Evolutionary conservation across 2,113 vertebrate species (phyloP).

Genomic region (Thunnus thynnus): DNA sequence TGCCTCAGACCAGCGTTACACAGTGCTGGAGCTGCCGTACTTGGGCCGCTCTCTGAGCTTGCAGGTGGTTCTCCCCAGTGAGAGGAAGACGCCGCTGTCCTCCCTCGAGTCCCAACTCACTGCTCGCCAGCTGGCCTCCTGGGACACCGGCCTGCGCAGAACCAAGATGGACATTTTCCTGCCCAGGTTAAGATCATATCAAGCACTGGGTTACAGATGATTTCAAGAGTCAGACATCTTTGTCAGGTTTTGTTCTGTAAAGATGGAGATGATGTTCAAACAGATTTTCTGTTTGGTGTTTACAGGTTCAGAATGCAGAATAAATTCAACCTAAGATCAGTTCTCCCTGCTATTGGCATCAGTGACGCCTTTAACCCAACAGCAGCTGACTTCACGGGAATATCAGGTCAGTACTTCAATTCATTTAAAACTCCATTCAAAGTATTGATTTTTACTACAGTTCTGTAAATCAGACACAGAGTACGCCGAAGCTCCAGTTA

Average conservation of each 20-base stretch:
- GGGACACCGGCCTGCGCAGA: conserved; percentile 87
- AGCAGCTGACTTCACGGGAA: conserved; percentile 91
- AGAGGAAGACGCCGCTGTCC: conserved; percentile 84
- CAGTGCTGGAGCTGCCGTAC: conserved; percentile 88
- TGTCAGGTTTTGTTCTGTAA: background rate
- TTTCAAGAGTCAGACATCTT: background rate
- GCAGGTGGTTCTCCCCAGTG: conserved; percentile 88
- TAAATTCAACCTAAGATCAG: conserved; percentile 89
- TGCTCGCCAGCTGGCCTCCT: conserved; percentile 83
- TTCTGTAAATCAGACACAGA: background rate
- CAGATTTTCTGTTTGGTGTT: background rate
- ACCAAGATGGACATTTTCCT: conserved; percentile 91
- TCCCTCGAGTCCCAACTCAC: conserved; percentile 87
- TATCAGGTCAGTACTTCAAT: conserved; percentile 87
- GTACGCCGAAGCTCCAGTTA: background rate
- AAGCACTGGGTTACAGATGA: background rate
- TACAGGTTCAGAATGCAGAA: conserved; percentile 91
- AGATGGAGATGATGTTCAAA: background rate
- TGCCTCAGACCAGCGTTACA: conserved; percentile 82
- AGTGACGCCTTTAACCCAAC: conserved; percentile 89
- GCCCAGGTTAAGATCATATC: conserved; percentile 85
- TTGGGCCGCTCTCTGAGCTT: conserved; percentile 86
- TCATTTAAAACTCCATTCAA: background rate
- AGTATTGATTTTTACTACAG: background rate
- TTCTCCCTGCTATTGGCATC: conserved; percentile 88